Percentiles rank a stretch among this genome's conserved stretches.
phyloP scores from a whole-genome alignment of 2,888 invertebrate species.

The Macaria notata region DNA sequence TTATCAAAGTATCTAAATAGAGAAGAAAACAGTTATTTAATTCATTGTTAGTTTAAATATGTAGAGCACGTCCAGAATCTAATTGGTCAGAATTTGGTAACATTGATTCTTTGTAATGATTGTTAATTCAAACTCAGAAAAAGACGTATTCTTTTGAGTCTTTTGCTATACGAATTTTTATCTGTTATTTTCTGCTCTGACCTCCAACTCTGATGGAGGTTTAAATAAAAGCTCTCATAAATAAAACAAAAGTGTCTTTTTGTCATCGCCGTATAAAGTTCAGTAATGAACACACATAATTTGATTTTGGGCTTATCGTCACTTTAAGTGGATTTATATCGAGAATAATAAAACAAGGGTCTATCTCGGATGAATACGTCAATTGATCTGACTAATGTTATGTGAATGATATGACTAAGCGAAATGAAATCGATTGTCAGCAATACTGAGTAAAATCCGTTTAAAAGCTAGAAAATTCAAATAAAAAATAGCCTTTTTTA shows the following conservation, averaged over 20 bases:
- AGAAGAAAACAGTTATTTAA: too few relatives aligned
- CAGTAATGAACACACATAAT: slow-evolving; percentile 68
- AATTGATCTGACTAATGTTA: slow-evolving; percentile 22
- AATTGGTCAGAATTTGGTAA: too few relatives aligned
- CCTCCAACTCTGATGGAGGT: not conserved
- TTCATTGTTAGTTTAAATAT: too few relatives aligned
- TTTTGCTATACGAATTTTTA: too few relatives aligned
- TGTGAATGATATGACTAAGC: slow-evolving; percentile 21
- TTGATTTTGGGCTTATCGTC: slow-evolving; percentile 68
- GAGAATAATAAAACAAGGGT: slow-evolving; percentile 57
- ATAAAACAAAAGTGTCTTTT: slow-evolving; percentile 29
- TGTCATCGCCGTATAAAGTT: slow-evolving; percentile 39
- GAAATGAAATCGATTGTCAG: not conserved
- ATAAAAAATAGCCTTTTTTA: too few relatives aligned
- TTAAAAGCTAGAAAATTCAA: too few relatives aligned
- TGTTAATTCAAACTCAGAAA: too few relatives aligned
- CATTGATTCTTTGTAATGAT: too few relatives aligned
- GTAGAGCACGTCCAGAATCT: too few relatives aligned
- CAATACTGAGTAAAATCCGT: too few relatives aligned
- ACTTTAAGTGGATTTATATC: slow-evolving; percentile 69
- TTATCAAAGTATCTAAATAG: too few relatives aligned
- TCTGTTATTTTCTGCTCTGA: not conserved
- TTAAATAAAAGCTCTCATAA: slow-evolving; percentile 16
- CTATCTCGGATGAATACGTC: slow-evolving; percentile 50
- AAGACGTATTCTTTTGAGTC: too few relatives aligned